Evolutionary conservation across 2,113 vertebrate species (phyloP), one percentile per base, ranked within the genome.

Genomic region (Ciconia boyciana): DNA sequence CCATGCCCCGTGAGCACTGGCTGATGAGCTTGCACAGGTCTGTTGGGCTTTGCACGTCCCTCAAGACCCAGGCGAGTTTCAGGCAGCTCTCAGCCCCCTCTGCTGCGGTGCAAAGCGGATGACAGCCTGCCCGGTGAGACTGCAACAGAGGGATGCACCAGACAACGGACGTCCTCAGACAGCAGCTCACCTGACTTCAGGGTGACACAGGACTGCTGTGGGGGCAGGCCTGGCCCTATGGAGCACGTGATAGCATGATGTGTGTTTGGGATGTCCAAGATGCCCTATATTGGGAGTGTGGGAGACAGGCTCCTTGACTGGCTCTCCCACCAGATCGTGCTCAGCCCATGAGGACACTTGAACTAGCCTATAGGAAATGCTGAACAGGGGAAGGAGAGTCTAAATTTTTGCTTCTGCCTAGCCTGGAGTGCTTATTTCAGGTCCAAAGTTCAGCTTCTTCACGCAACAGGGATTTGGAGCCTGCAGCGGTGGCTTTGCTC

Each of bases 381-480:
- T 54, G 55, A 75, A 68, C 32, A 49, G 13, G 16, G 13, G 13
- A 91, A 93, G 32, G 6, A 78, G 6, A 58, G 18, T 60, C 25
- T 54, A 32, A 46, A 54, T n/a, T 78, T 89, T 68, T 64, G 14
- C 20, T 82, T 71, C 41, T 76, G 4, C 12, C 41, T 69, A 69
- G 11, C 4, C 13, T 69, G 44, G 6, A 76, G 25, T 51, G 17
- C 26, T 89, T 90, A 32, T 16, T 86, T 90, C 44, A 69, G 17
- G 13, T 21, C 29, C 1, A 2, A 94, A 83, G 17, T 55, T 68
- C 7, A 4, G 1, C 39, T 89, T 70, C 41, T 41, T 72, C 29
- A 55, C 1, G 3, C 10, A n/a, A 21, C 0, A 2, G n/a, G 13
- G 12, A 34, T 72, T 64, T 1, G 2, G 28, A 51, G 14, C 24